Evolutionary conservation across 2,797 vertebrate genomes (phyloP), one percentile per base, ranked within the genome.

Genomic region (Chelmon rostratus): DNA sequence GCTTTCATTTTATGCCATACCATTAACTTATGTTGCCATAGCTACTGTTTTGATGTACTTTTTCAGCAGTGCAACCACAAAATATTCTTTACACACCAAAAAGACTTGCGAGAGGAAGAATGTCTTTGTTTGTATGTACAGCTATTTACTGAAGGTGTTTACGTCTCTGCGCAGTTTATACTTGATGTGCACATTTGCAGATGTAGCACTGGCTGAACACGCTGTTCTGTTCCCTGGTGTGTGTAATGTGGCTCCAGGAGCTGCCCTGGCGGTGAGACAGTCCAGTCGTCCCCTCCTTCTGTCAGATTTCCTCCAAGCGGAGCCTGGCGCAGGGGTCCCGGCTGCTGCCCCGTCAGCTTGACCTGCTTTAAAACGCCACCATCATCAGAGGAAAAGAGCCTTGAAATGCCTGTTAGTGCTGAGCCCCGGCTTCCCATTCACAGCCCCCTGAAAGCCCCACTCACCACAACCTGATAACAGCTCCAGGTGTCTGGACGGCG

Each of bases 361-460:
- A 93, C 92, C 92, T 75, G 87, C 77, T 92, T 92, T 90, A 88
- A 90, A 92, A 90, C 3, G 83, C 72, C 81, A 84, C 78, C 78
- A 84, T 92, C 91, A 90, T 88, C 88, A 82, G 72, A 87, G 78
- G 58, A 71, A 90, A 85, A 91, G 73, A 89, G 80, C 81, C 88
- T 84, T 82, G 69, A 90, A 94, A 88, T 80, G 89, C 76, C 84
- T 46, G 86, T 91, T 89, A 92, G 87, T 91, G 92, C 92, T 93
- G 91, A 94, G 89, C 87, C 69, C 64, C 69, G 11, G 72, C 82
- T 91, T 93, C 83, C 85, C 86, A 90, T 93, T 92, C 87, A 92
- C 54, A 82, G 10, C 57, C 78, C 79, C 85, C 82, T 91, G 78
- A 93, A 88, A 91, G 85, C 81, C 64, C 68, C 82, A 62, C 84